Conservation (phyloP, 2,113 vertebrate species). For the Vulpes vulpes region DNA sequence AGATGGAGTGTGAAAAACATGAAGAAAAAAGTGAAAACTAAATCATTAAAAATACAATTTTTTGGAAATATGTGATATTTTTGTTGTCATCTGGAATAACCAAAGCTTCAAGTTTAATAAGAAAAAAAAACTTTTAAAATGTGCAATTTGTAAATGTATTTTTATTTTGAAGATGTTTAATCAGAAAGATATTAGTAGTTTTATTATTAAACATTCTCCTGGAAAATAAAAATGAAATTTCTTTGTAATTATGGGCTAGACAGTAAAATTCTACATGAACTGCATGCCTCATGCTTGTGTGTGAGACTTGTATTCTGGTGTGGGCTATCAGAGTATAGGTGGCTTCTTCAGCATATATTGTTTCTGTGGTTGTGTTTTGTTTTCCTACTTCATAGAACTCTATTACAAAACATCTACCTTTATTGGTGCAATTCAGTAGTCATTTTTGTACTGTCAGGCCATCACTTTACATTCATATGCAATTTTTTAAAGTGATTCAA, state of each 20-base stretch:
- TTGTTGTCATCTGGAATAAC: constrained; percentile 15
- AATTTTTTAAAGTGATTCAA: background rate
- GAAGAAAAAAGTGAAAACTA: background rate
- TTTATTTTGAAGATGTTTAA: constrained; percentile 14
- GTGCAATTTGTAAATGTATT: background rate
- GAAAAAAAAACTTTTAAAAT: background rate
- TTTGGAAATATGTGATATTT: background rate
- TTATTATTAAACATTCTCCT: background rate
- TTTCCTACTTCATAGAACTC: background rate
- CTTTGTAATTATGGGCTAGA: background rate
- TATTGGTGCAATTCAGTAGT: background rate
- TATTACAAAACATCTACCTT: background rate
- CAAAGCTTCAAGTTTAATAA: background rate
- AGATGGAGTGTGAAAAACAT: constrained; percentile 53
- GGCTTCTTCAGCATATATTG: background rate
- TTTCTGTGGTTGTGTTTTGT: background rate
- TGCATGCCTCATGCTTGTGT: background rate
- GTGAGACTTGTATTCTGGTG: background rate
- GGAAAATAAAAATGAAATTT: background rate
- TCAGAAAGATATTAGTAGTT: background rate
- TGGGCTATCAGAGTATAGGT: background rate
- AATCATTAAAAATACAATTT: background rate
- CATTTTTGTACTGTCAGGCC: background rate
- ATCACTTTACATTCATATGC: background rate
- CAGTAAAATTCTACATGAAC: rapidly evolving